Percentiles rank a stretch among this genome's conserved stretches.
Evolutionary conservation across 2,113 vertebrate species (phyloP).

Genomic region (Microcebus griseorufus): DNA sequence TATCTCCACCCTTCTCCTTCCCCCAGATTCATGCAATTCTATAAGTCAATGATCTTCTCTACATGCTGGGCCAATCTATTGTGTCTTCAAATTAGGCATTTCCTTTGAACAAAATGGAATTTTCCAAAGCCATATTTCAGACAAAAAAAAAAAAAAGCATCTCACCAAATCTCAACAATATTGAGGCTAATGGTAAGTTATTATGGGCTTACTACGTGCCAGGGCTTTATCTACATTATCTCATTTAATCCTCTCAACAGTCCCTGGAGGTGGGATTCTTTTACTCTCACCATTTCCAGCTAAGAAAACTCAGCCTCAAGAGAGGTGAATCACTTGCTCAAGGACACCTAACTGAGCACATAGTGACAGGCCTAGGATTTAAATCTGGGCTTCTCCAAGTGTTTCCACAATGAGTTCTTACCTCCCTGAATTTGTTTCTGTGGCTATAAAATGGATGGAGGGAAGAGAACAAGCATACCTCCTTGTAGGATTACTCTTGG

Average conservation of each 20-base stretch:
- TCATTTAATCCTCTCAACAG: background rate
- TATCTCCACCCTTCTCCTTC: background rate
- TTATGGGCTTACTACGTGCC: no score
- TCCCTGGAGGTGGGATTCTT: background rate
- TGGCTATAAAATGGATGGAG: background rate
- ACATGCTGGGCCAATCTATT: background rate
- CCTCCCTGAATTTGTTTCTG: background rate
- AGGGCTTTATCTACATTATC: background rate
- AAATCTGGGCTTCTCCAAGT: background rate
- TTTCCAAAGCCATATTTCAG: background rate
- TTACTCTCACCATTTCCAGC: background rate
- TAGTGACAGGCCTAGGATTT: background rate
- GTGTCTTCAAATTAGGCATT: background rate
- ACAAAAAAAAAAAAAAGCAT: background rate
- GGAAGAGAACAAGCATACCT: background rate
- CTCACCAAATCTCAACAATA: background rate
- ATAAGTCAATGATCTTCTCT: background rate
- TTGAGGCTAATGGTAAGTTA: background rate
- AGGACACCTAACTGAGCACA: background rate
- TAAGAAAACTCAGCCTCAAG: background rate
- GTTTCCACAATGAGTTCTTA: background rate
- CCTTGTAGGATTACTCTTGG: background rate
- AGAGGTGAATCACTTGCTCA: background rate
- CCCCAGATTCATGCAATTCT: background rate
- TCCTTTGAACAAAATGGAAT: background rate